phyloP scores from a whole-genome alignment of 2,113 vertebrate genomes.

The Misgurnus mizolepis region DNA sequence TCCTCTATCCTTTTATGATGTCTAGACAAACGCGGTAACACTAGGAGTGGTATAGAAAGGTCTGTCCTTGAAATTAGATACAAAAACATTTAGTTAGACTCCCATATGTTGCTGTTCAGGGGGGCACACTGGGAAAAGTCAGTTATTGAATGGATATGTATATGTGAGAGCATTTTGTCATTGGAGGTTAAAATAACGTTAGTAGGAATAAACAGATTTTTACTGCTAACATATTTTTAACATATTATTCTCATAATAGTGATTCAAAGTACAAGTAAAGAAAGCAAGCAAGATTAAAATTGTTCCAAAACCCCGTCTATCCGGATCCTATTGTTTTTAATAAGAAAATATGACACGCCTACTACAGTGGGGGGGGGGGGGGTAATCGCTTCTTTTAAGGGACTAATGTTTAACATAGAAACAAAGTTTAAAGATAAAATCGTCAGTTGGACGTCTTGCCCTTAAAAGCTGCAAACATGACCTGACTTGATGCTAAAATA shows the following conservation, averaged over 20 bases:
- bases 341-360: neutral
- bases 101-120: slow-evolving; percentile 34
- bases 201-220: slow-evolving; percentile 8
- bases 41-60: slow-evolving; percentile 25
- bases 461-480: neutral
- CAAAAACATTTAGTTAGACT: neutral
- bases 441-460: neutral
- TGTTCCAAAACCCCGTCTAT: slow-evolving; percentile 9
- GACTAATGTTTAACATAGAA: neutral
- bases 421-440: neutral
- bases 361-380: no score
- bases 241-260: no score
- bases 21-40: slow-evolving; percentile 43
- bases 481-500: slow-evolving; percentile 39
- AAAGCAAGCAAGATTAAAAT: slow-evolving; percentile 7
- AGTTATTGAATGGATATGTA: slow-evolving; percentile 1
- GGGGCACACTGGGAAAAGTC: slow-evolving; percentile 3
- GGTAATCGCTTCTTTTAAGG: neutral
- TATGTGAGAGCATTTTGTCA: neutral
- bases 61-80: slow-evolving; percentile 12
- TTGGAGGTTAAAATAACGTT: neutral
- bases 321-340: neutral
- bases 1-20: slow-evolving; percentile 47
- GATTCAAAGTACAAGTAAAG: slow-evolving; percentile 5
- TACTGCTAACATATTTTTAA: slow-evolving; percentile 2